Evolutionary conservation across 2,797 vertebrate genomes (phyloP), one percentile per base, ranked within the genome.

Genomic region (Alosa sapidissima): DNA sequence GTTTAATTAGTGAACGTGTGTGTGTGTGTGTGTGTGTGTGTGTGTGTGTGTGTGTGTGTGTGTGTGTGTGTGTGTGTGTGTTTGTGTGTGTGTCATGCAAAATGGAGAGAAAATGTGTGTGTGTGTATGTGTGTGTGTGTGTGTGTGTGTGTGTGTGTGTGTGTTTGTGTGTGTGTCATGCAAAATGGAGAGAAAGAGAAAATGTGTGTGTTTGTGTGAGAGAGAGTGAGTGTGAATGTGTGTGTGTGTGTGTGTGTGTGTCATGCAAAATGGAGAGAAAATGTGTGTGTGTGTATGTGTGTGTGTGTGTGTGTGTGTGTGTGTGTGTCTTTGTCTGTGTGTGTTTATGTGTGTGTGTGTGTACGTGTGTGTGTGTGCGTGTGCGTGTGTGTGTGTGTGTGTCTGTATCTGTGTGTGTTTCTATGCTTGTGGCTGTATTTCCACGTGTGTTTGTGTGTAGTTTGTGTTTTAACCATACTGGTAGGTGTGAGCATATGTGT

Each of bases 51-150:
- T 55, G 68, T 58, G 81, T 82, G 81, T 41, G 49, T 45, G 58
- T 52, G 48, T n/a, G 36, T 72, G 82, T 65, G 48, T 82, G 62
- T 75, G 52, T 83, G 81, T 55, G 68, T 58, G 81, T 82, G 81
- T 41, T 28, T 82, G 52, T 58, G 81, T 58, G 81, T 82, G 81
- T 81, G 81, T 51, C 41, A 14, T 81, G 58, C n/a, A 47, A 21
- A 16, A 21, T 48, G 45, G 41, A 81, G 83, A 48, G 52, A 28
- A 75, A 83, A 85, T 88, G 91, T 89, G 92, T 93, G 52, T 84
- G 28, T 28, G 28, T 28, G 28, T 28, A 28, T 28, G 28, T 28
- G 28, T 28, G 28, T 28, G 28, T 24, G 1, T 75, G 21, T 55
- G 58, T n/a, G 0, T 75, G 21, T 55, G 58, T 24, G 1, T 62